These are phyloP conservation scores for Armadillidium nasatum DNA, from an alignment of 1,140 invertebrate genomes.

Conservation along the genomic window DNA sequence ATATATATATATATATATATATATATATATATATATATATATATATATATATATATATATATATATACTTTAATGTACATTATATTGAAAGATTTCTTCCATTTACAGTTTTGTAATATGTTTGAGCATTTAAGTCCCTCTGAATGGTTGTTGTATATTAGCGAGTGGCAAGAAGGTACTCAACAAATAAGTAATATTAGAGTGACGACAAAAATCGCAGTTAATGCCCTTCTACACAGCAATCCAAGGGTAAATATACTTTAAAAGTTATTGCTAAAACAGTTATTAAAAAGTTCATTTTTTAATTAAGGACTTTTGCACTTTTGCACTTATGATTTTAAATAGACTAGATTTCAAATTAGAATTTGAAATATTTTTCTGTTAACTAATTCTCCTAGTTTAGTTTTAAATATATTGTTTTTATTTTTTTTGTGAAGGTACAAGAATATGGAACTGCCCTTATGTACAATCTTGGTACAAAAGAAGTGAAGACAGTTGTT, in stretches of 20 bases:
- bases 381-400: not conserved
- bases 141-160: slow-evolving; percentile 89
- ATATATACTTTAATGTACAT: no score
- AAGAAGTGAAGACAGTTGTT: slow-evolving; percentile 93
- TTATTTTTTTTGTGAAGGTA: slow-evolving; percentile 53
- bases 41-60: no score
- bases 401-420: slow-evolving; percentile 56
- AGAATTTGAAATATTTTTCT: not conserved
- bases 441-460: slow-evolving; percentile 77
- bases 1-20: no score
- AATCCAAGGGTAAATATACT: slow-evolving; percentile 33
- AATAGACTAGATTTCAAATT: no score
- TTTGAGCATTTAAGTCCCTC: slow-evolving; percentile 83
- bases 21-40: no score
- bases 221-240: slow-evolving; percentile 59
- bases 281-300: no score
- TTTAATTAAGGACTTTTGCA: no score
- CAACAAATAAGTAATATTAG: slow-evolving; percentile 78
- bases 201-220: slow-evolving; percentile 83
- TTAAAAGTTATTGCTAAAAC: no score
- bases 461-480: slow-evolving; percentile 84
- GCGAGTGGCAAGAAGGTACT: slow-evolving; percentile 71
- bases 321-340: no score
- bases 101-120: slow-evolving; percentile 73
- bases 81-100: no score